Evolutionary conservation across 2,888 invertebrate genomes (phyloP).

Genomic region (Formica aserva): DNA sequence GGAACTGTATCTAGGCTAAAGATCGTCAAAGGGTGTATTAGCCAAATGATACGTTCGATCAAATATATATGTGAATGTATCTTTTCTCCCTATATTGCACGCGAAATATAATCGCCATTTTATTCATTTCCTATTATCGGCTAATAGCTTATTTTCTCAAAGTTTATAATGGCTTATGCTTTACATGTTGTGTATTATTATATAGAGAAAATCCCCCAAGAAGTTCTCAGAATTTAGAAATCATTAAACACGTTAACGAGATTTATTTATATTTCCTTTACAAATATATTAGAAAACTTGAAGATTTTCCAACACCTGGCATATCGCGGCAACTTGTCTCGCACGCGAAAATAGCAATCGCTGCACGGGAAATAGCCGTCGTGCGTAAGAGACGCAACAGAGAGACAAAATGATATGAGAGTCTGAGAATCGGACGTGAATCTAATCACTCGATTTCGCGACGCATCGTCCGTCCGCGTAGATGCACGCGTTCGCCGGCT

Average conservation of each 20-base stretch:
- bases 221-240: neutral
- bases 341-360: slow-evolving; percentile 23
- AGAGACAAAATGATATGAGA: neutral
- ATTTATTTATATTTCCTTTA: neutral
- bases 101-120: neutral
- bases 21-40: neutral
- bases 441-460: slow-evolving; percentile 30
- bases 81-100: neutral
- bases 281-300: neutral
- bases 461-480: neutral
- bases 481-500: slow-evolving; percentile 49
- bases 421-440: slow-evolving; percentile 18
- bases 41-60: neutral
- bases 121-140: neutral
- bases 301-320: slow-evolving; percentile 31
- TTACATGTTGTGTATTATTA: neutral
- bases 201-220: no score
- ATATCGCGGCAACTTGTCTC: slow-evolving; percentile 12
- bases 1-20: neutral
- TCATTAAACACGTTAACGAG: neutral
- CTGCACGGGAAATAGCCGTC: neutral
- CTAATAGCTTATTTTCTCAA: neutral
- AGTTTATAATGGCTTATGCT: neutral
- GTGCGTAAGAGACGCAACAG: neutral
- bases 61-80: neutral